A percentile compares a stretch with the other conserved stretches of the same genome.
Evolutionary conservation across 2,113 vertebrate species (phyloP).

Genomic region (Apistogramma diplotaenia): DNA sequence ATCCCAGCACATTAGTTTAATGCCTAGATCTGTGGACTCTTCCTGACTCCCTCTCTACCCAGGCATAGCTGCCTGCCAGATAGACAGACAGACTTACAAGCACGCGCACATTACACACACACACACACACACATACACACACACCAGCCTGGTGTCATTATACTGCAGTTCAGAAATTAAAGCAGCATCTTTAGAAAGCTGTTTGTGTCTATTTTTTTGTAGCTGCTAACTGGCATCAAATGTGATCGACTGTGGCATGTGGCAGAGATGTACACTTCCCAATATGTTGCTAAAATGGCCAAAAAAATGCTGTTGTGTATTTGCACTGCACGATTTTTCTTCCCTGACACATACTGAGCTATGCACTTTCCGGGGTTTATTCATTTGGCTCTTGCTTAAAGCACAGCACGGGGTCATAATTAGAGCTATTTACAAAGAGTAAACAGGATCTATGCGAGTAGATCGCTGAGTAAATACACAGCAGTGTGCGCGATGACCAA

Average conservation of each 20-base stretch:
- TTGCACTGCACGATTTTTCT: not conserved
- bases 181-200: slow-evolving; percentile 43
- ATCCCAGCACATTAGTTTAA: slow-evolving; percentile 77
- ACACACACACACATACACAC: not conserved
- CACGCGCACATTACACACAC: not conserved
- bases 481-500: slow-evolving; percentile 56
- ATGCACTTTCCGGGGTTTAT: slow-evolving; percentile 25
- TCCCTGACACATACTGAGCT: not conserved
- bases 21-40: slow-evolving; percentile 67
- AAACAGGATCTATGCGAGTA: slow-evolving; percentile 39
- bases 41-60: slow-evolving; percentile 48
- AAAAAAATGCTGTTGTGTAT: not conserved
- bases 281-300: not conserved
- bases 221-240: slow-evolving; percentile 28
- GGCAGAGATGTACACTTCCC: slow-evolving; percentile 8
- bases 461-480: slow-evolving; percentile 45
- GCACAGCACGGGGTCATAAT: slow-evolving; percentile 66
- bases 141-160: slow-evolving; percentile 12
- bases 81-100: slow-evolving; percentile 14
- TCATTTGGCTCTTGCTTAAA: slow-evolving; percentile 33
- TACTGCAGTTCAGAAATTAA: slow-evolving; percentile 39
- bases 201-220: slow-evolving; percentile 18
- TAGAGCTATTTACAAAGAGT: slow-evolving; percentile 48
- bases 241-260: slow-evolving; percentile 34
- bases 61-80: slow-evolving; percentile 40